Evolutionary conservation across 2,888 invertebrate genomes (phyloP).

Genomic region (Eupeodes latifasciatus): DNA sequence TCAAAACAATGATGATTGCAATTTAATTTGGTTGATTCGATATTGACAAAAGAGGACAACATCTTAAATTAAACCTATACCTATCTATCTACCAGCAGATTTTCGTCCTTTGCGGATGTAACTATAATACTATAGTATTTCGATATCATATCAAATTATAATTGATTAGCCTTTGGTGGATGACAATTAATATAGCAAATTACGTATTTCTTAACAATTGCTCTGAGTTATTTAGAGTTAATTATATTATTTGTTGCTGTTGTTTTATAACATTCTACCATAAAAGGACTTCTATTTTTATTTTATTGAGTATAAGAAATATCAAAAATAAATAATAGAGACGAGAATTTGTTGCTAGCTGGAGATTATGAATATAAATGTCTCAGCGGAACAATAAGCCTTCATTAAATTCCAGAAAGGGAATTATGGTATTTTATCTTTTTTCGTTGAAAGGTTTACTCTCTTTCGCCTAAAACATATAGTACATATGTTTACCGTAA

Average conservation of each 20-base stretch:
- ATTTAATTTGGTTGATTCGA: slow-evolving; percentile 52
- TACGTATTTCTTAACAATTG: slow-evolving; percentile 35
- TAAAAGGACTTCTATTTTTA: not conserved
- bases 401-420: slow-evolving; percentile 16
- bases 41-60: slow-evolving; percentile 42
- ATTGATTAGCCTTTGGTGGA: slow-evolving; percentile 60
- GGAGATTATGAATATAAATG: slow-evolving; percentile 41
- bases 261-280: not conserved
- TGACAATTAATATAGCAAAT: slow-evolving; percentile 49
- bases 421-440: slow-evolving; percentile 63
- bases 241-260: slow-evolving; percentile 12
- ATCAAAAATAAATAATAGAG: not conserved
- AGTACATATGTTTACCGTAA: not conserved
- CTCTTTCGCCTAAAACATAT: not conserved
- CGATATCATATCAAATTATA: slow-evolving; percentile 49
- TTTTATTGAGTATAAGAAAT: not conserved
- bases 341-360: slow-evolving; percentile 48
- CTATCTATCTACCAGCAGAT: not conserved
- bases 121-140: not conserved
- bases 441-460: slow-evolving; percentile 3
- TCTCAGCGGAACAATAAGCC: slow-evolving; percentile 29
- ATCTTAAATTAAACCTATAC: not conserved
- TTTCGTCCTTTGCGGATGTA: slow-evolving; percentile 21
- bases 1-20: slow-evolving; percentile 7
- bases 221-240: slow-evolving; percentile 34